Evolutionary conservation across 2,113 vertebrate genomes (phyloP), one percentile per base, ranked within the genome.

Genomic region (Epinephelus cyanopodus): DNA sequence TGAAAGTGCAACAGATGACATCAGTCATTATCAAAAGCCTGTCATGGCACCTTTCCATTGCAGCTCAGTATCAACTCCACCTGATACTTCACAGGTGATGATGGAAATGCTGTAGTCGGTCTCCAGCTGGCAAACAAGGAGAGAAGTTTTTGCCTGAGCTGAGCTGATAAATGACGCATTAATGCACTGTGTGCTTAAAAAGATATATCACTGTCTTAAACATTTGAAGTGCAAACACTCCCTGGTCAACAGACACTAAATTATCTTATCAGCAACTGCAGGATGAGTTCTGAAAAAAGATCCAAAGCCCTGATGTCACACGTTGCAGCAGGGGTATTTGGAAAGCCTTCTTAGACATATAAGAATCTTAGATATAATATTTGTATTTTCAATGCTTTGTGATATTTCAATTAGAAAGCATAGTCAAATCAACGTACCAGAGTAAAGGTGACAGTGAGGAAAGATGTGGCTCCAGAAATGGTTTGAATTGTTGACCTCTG

Each of bases 1-100:
- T 92, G 77, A 92, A 93, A 92, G 85, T 78, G 68, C 47, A 21
- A 84, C 65, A 77, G 74, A 89, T 80, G 88, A 87, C 85, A 93
- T 89, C 80, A 69, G 83, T 87, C 84, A 84, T 85, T 76, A 84
- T 89, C 81, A 87, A 84, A 88, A 83, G 75, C 25, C 77, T 62
- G 66, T 81, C 82, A 52, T 70, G 15, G 83, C 74, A 47, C 52
- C 68, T 77, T 48, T 52, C 69, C 73, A 56, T 33, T 60, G 68
- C 63, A 52, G 53, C 67, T 79, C 80, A 23, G 37, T 45, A 63
- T 88, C 81, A 71, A 42, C 53, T 68, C 73, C 29, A 69, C 74
- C 60, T 74, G 72, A 82, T 72, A 75, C 75, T 66, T 84, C 54
- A 65, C 68, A 80, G 73, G 79, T 87, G 89, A 69, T 47, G 79